Evolutionary conservation across 2,888 invertebrate species (phyloP).

Genomic region (Ectemnius lituratus): DNA sequence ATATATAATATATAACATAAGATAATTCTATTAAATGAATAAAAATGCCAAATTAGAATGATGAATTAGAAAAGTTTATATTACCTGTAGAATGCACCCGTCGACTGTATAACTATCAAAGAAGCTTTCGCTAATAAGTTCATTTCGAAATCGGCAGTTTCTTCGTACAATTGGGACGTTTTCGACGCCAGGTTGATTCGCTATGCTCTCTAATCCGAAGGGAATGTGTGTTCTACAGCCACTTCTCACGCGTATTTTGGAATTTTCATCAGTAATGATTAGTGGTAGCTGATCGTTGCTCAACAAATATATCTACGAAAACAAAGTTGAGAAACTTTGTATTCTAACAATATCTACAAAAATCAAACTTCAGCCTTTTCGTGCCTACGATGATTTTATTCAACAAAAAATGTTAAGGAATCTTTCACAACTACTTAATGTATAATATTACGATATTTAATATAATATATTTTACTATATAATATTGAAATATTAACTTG

Average conservation of each 20-base stretch:
- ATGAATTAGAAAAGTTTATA: constrained; percentile 37
- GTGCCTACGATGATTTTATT: no score
- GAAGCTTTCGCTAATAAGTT: constrained; percentile 80
- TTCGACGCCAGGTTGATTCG: constrained; percentile 76
- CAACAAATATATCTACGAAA: constrained; percentile 45
- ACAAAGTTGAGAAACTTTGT: no score
- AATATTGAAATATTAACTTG: no score
- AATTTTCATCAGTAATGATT: not conserved
- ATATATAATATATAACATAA: no score
- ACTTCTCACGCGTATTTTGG: constrained; percentile 8
- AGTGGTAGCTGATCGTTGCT: constrained; percentile 60
- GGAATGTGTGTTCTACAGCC: constrained; percentile 20
- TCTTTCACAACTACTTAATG: no score
- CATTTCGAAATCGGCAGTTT: constrained; percentile 85
- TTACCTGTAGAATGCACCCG: constrained; percentile 85
- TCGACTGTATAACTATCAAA: constrained; percentile 86
- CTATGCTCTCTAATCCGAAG: constrained; percentile 52
- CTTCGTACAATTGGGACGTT: constrained; percentile 82
- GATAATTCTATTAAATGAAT: not conserved
- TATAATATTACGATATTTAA: no score
- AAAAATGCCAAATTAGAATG: not conserved
- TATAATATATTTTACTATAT: no score
- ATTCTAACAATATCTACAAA: no score
- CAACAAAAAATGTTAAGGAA: no score
- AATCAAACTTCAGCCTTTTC: no score